Evolutionary conservation across 1,140 invertebrate species (phyloP), one percentile per base, ranked within the genome.

Genomic region (Lamellibrachia luymesi): DNA sequence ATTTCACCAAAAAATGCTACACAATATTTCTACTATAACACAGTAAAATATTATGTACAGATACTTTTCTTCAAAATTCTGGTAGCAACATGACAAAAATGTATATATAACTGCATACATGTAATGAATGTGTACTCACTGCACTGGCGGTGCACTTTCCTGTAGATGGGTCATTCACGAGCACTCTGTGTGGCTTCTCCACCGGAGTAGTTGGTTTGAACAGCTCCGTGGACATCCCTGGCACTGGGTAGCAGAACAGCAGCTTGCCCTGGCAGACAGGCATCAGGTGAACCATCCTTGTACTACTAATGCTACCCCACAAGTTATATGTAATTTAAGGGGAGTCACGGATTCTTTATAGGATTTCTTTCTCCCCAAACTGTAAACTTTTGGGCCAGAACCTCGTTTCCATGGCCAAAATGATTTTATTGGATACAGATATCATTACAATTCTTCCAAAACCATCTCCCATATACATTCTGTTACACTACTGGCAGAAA

Each of bases 211-310:
- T 93, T 51, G 92, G 96, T 94, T 98, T 98, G 96, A 97, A 99
- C 93, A 97, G 96, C 56, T 97, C 94, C 95, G 98, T 98, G n/a
- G 97, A 94, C 51, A 97, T 94, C n/a, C 96, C 97, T 2, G 98
- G 98, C 38, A 99, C 99, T 0, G 98, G 97, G 94, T 98, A 96
- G 94, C 98, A 98, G 97, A 98, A 99, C 0, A 98, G 96, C 10
- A 99, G 96, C 95, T 97, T 97, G 4, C 99, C 99, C 95, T 96
- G 93, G 91, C 50, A 92, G 5, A 80, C 64, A 80, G 13, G 25
- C 17, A 22, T 80, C 64, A 80, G 38, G 38, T 38, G 38, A 38
- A 17, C 2, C 64, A 80, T 4, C 7, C 64, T 80, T 80, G 64
- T 80, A 38, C 38, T 38, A 38, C 38, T 38, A 38, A 38, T 38